phyloP scores from a whole-genome alignment of 2,797 vertebrate species.

The Iguana delicatissima region DNA sequence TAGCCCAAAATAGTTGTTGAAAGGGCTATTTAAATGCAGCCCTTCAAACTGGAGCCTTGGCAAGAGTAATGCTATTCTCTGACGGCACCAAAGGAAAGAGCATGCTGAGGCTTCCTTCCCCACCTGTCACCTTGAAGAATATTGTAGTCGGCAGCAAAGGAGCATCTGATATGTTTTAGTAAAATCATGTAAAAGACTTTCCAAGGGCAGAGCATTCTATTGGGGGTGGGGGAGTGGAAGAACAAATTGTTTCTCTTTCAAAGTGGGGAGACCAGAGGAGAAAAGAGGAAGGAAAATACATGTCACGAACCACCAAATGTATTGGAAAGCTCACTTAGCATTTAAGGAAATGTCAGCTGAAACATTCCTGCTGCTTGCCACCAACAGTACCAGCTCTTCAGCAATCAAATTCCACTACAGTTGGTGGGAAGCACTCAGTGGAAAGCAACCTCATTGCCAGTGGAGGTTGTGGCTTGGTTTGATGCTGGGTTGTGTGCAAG shows the following conservation, averaged over 20 bases:
- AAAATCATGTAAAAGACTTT: conserved; percentile 39
- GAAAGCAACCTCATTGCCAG: background rate
- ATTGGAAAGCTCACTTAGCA: conserved; percentile 25
- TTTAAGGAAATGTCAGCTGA: conserved; percentile 53
- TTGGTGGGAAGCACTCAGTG: background rate
- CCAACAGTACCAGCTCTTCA: conserved; percentile 4
- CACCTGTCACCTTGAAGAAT: conserved; percentile 29
- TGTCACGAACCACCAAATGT: conserved; percentile 23
- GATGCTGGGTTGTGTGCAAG: conserved; percentile 29
- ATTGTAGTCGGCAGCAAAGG: conserved; percentile 47
- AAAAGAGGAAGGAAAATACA: conserved; percentile 28
- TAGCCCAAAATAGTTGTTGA: conserved; percentile 27
- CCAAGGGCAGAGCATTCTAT: conserved; percentile 35
- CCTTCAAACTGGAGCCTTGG: conserved; percentile 6
- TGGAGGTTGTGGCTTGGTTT: conserved; percentile 25
- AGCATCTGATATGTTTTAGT: conserved; percentile 35
- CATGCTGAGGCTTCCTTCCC: conserved; percentile 53
- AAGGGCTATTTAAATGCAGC: conserved; percentile 45
- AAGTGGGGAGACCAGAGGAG: background rate
- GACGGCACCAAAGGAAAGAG: background rate
- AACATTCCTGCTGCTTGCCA: conserved; percentile 31
- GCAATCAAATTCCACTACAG: conserved; percentile 16
- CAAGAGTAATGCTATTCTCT: conserved; percentile 27
- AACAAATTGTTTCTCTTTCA: conserved; percentile 16
- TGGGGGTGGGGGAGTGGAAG: background rate